Percentiles rank a stretch among this genome's conserved stretches.
phyloP scores from a whole-genome alignment of 2,797 vertebrate genomes.

The Gallinago nigripennis region DNA sequence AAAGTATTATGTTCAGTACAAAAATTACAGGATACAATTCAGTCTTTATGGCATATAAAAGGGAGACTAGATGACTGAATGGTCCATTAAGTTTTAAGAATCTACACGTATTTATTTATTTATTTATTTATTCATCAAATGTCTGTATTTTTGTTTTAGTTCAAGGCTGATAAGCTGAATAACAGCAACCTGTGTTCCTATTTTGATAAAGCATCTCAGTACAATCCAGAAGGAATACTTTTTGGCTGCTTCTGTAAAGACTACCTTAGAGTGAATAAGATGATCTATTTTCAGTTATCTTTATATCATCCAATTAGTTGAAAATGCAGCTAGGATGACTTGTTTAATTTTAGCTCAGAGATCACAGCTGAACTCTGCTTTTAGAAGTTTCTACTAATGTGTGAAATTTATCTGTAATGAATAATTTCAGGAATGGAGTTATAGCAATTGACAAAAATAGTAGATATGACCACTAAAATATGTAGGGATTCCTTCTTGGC shows the following conservation, averaged over 20 bases:
- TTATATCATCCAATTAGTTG: neutral
- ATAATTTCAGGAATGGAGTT: neutral
- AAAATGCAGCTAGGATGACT: neutral
- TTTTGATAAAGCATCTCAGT: neutral
- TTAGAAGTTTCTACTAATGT: neutral
- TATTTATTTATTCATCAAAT: neutral
- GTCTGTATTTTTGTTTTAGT: neutral
- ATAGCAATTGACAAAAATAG: neutral
- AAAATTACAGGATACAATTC: neutral
- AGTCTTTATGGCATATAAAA: neutral
- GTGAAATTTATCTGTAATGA: neutral
- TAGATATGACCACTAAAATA: neutral
- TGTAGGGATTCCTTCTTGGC: neutral
- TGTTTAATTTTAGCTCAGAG: neutral
- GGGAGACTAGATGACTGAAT: neutral
- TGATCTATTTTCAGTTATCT: neutral
- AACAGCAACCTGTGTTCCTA: neutral
- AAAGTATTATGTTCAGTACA: neutral
- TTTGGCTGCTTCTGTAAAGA: neutral
- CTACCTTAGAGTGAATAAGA: neutral
- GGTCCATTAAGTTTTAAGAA: neutral
- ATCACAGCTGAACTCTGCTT: neutral
- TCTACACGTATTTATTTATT: neutral
- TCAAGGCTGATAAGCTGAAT: neutral
- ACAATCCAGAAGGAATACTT: neutral